Conservation (phyloP, 2,888 invertebrate species). For the Amiota minor region DNA sequence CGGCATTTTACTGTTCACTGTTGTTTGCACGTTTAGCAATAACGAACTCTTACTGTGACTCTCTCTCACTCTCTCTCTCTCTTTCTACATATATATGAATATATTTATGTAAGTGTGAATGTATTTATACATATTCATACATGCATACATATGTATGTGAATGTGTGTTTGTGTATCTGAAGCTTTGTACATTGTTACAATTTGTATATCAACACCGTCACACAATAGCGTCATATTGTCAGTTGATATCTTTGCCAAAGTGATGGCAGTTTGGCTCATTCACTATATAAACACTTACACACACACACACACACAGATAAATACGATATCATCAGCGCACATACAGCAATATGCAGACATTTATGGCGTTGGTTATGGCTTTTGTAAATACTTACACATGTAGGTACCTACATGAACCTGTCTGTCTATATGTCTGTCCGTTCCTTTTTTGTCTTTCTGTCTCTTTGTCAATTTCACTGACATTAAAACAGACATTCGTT, state of each 20-base stretch:
- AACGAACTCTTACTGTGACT: background rate
- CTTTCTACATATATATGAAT: background rate
- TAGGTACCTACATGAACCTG: background rate
- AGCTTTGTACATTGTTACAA: slow-evolving; percentile 51
- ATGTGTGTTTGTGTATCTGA: slow-evolving; percentile 3
- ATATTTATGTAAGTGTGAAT: background rate
- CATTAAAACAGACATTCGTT: slow-evolving; percentile 29
- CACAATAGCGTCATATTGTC: slow-evolving; percentile 31
- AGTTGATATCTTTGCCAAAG: slow-evolving; percentile 32
- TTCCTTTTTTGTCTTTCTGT: slow-evolving; percentile 11
- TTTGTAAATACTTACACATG: background rate
- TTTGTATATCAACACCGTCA: slow-evolving; percentile 58
- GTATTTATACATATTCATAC: slow-evolving; percentile 35
- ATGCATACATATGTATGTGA: slow-evolving; percentile 41
- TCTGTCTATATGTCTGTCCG: background rate
- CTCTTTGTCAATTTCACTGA: slow-evolving; percentile 23
- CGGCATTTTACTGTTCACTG: slow-evolving; percentile 30
- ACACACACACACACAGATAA: slow-evolving; percentile 18
- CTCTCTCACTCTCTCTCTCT: background rate
- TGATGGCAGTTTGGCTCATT: slow-evolving; percentile 20
- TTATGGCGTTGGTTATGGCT: slow-evolving; percentile 18
- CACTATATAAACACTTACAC: slow-evolving; percentile 35
- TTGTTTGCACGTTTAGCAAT: slow-evolving; percentile 48
- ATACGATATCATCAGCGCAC: background rate
- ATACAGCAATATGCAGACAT: background rate